A percentile compares a stretch with the other conserved stretches of the same genome.
These are phyloP conservation scores for Mythimna vitellina DNA, from an alignment of 2,888 invertebrate genomes.

Conservation along the genomic window DNA sequence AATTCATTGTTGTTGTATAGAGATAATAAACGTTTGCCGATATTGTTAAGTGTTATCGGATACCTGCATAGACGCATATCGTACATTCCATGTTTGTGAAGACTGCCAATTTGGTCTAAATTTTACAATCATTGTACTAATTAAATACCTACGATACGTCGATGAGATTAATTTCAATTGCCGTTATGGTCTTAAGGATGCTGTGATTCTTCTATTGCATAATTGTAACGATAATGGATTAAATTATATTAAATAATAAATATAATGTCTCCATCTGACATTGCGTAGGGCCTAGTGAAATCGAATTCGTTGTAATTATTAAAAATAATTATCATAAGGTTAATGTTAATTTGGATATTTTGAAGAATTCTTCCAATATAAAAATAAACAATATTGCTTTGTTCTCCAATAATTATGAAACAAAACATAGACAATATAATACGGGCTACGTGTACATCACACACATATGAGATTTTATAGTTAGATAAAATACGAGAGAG, in stretches of 20 bases:
- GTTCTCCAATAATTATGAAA: constrained; percentile 81
- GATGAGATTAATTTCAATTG: constrained; percentile 89
- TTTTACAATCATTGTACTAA: constrained; percentile 89
- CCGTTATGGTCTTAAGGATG: constrained; percentile 90
- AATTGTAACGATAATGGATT: constrained; percentile 85
- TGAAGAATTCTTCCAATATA: constrained; percentile 86
- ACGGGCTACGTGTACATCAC: constrained; percentile 84
- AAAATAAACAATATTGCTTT: constrained; percentile 83
- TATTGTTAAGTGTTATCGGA: constrained; percentile 89
- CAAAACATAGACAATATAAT: constrained; percentile 86
- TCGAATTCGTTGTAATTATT: constrained; percentile 89
- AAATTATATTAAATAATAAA: constrained; percentile 81
- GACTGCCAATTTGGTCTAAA: constrained; percentile 91
- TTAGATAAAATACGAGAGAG: constrained; percentile 89
- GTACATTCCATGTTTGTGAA: constrained; percentile 91
- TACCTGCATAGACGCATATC: constrained; percentile 90
- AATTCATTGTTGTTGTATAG: constrained; percentile 89
- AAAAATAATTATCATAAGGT: constrained; percentile 79
- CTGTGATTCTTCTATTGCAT: constrained; percentile 91
- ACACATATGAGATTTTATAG: constrained; percentile 85
- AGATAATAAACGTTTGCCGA: constrained; percentile 84
- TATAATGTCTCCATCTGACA: constrained; percentile 87
- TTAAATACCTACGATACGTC: constrained; percentile 89
- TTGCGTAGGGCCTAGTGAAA: constrained; percentile 89
- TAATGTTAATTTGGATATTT: constrained; percentile 86